phyloP scores from a whole-genome alignment of 2,797 vertebrate species.

The Chaetodon trifasciatus region DNA sequence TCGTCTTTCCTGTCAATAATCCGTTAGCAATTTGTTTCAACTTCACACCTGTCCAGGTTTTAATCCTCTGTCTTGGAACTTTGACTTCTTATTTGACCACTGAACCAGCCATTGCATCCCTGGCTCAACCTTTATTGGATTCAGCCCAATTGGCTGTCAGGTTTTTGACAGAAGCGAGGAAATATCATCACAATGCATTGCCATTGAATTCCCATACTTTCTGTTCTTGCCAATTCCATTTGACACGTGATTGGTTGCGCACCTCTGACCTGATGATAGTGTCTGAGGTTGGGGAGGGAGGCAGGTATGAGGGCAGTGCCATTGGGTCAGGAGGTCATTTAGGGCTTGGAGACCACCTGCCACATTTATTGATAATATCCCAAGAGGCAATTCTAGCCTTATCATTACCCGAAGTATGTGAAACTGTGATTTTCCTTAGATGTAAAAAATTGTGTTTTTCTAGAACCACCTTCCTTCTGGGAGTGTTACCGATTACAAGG shows the following conservation, averaged over 20 bases:
- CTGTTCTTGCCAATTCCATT: conserved; percentile 56
- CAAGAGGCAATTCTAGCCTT: background rate
- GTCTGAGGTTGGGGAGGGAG: conserved; percentile 21
- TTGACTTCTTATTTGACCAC: conserved; percentile 66
- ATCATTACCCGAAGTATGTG: conserved; percentile 10
- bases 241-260: conserved; percentile 60
- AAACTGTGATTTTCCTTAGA: conserved; percentile 17
- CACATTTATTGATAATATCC: conserved; percentile 37
- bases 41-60: conserved; percentile 42
- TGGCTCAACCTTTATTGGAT: conserved; percentile 77
- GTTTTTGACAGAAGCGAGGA: conserved; percentile 61
- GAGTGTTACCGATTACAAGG: conserved; percentile 22
- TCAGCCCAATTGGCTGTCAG: conserved; percentile 61
- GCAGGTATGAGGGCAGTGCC: conserved; percentile 10
- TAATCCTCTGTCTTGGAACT: conserved; percentile 57
- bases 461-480: conserved; percentile 21
- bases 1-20: conserved; percentile 61
- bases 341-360: conserved; percentile 10
- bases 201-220: conserved; percentile 74
- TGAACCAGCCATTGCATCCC: conserved; percentile 56
- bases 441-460: conserved; percentile 13
- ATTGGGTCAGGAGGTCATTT: conserved; percentile 33
- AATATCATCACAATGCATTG: conserved; percentile 53
- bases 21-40: conserved; percentile 59
- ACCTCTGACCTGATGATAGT: conserved; percentile 67